Evolutionary conservation across 2,888 invertebrate genomes (phyloP).

Genomic region (Drosophila nigritarsus): DNA sequence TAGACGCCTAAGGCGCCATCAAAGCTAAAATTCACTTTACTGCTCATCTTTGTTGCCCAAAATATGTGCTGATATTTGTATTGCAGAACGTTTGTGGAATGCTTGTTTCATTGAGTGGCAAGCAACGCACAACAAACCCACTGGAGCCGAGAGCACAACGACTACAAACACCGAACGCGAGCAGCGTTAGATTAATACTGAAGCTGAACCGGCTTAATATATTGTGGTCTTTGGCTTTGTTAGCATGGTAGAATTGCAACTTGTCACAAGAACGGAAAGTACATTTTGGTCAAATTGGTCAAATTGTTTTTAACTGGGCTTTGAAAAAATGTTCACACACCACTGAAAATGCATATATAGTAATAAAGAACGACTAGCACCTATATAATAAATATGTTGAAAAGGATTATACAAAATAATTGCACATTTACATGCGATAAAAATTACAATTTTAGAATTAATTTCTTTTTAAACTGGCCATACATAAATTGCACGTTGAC

Average conservation of each 20-base stretch:
- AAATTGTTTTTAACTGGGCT: neutral
- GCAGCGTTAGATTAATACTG: slow-evolving; percentile 64
- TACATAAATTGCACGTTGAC: neutral
- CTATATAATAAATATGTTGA: neutral
- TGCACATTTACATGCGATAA: neutral
- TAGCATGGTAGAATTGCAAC: neutral
- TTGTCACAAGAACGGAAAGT: neutral
- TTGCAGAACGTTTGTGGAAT: slow-evolving; percentile 1
- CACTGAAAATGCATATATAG: neutral
- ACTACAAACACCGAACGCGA: slow-evolving; percentile 43
- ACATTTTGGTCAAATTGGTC: neutral
- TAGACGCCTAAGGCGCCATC: slow-evolving; percentile 83
- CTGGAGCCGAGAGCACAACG: slow-evolving; percentile 5
- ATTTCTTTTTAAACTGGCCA: too few species aligned
- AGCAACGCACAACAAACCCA: slow-evolving; percentile 14
- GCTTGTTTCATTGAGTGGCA: slow-evolving; percentile 32
- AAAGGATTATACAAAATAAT: neutral
- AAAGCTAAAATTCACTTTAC: slow-evolving; percentile 82
- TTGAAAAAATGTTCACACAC: neutral
- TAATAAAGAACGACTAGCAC: neutral
- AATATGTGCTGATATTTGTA: neutral
- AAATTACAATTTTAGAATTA: neutral
- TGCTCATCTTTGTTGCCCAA: slow-evolving; percentile 70
- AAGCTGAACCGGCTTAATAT: slow-evolving; percentile 38
- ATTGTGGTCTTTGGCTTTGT: neutral